A percentile compares a stretch with the other conserved stretches of the same genome.
Evolutionary conservation across 1,140 invertebrate species (phyloP).

Genomic region (Frieseomelitta varia): DNA sequence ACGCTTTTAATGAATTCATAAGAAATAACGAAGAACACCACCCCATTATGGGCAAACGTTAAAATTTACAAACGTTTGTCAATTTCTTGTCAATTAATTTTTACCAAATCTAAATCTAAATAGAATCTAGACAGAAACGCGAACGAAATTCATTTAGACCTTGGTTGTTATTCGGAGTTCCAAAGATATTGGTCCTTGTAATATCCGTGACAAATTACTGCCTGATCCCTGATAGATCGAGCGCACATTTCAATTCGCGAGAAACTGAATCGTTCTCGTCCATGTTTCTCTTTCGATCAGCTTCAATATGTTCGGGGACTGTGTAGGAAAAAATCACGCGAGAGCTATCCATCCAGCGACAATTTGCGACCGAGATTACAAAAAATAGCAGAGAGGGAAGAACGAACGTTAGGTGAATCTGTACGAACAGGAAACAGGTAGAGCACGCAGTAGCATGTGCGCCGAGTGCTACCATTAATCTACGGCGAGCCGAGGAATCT

Average conservation of each 20-base stretch:
- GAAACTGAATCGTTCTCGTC: neutral
- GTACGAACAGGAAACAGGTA: neutral
- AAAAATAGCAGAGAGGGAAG: neutral
- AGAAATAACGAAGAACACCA: neutral
- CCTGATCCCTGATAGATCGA: neutral
- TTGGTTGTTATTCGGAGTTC: no score
- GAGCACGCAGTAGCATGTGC: conserved; percentile 37
- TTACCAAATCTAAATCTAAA: no score
- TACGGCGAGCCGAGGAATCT: conserved; percentile 46
- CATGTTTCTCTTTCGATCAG: neutral
- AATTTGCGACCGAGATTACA: conserved; percentile 49
- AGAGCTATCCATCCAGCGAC: conserved; percentile 68
- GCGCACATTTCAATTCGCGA: neutral
- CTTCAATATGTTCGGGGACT: neutral
- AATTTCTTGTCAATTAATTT: no score
- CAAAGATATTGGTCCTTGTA: no score
- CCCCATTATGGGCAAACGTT: no score
- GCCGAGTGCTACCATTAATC: conserved; percentile 55
- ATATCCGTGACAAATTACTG: no score
- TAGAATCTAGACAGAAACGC: no score
- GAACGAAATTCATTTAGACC: no score
- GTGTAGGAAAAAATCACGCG: conserved; percentile 11
- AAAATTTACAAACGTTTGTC: no score
- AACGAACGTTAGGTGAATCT: neutral
- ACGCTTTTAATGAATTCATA: neutral